Percentiles rank a stretch among this genome's conserved stretches.
Conservation (phyloP, 2,113 vertebrate genomes). For the Dicaeum eximium region DNA sequence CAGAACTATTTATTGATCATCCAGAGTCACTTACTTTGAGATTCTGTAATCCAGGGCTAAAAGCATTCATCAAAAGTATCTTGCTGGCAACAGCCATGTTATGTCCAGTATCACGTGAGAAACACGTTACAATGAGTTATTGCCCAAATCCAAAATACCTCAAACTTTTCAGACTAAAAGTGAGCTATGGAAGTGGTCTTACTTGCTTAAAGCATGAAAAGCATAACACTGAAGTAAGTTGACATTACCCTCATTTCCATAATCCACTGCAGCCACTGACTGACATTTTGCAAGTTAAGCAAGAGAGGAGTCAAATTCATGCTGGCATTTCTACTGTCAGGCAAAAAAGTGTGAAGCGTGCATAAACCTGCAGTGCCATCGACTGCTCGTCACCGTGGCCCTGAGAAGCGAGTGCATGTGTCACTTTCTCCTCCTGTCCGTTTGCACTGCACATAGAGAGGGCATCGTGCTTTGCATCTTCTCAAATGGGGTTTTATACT, state of each 20-base stretch:
- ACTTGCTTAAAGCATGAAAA: conserved; percentile 25
- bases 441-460: background rate
- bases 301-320: conserved; percentile 31
- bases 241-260: conserved; percentile 50
- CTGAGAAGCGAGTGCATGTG: background rate
- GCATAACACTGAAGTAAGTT: conserved; percentile 30
- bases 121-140: background rate
- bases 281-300: conserved; percentile 37
- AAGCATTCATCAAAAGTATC: background rate
- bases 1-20: background rate
- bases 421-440: background rate
- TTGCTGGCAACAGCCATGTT: background rate
- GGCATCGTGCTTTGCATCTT: background rate
- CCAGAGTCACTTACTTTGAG: background rate
- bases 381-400: background rate
- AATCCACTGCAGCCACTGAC: conserved; percentile 17
- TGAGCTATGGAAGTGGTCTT: background rate
- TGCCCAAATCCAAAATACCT: background rate
- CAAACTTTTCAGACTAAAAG: conserved; percentile 4
- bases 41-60: background rate
- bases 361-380: conserved; percentile 2
- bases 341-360: background rate
- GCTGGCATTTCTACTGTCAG: conserved; percentile 25
- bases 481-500: background rate
- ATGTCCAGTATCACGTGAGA: background rate